These are phyloP conservation scores for Butastur rufipennis DNA, from an alignment of 2,113 vertebrate genomes.

Conservation along the genomic window DNA sequence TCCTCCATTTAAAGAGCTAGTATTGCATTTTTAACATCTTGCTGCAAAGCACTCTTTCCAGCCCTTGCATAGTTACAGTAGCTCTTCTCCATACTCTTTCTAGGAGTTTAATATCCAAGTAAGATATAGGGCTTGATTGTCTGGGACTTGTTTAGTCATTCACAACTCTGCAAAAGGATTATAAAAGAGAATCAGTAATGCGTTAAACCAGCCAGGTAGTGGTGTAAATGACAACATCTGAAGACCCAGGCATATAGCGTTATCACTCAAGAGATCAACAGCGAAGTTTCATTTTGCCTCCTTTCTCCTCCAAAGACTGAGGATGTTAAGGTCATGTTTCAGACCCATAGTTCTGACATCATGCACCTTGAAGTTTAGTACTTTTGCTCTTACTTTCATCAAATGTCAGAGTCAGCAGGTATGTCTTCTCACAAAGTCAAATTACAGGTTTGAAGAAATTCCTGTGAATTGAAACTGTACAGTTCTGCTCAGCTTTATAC, in stretches of 20 bases:
- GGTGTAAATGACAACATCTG: background rate
- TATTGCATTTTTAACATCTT: background rate
- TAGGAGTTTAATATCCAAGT: background rate
- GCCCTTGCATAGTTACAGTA: background rate
- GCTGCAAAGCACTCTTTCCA: background rate
- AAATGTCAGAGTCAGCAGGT: background rate
- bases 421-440: constrained; percentile 10
- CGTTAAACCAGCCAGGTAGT: background rate
- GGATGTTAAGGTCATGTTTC: background rate
- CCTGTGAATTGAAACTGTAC: background rate
- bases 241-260: accelerated
- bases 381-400: background rate
- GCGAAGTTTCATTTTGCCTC: background rate
- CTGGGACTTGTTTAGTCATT: background rate
- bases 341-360: background rate
- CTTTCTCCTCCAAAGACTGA: background rate
- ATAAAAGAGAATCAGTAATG: constrained; percentile 21
- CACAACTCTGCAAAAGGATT: background rate
- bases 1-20: background rate
- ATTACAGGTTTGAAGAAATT: constrained; percentile 19
- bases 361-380: background rate
- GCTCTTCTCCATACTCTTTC: background rate
- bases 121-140: background rate
- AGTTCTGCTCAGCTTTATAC: background rate
- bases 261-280: background rate